Conservation (phyloP, 2,113 vertebrate genomes). For the Gnathonemus echidnorhynchus region DNA sequence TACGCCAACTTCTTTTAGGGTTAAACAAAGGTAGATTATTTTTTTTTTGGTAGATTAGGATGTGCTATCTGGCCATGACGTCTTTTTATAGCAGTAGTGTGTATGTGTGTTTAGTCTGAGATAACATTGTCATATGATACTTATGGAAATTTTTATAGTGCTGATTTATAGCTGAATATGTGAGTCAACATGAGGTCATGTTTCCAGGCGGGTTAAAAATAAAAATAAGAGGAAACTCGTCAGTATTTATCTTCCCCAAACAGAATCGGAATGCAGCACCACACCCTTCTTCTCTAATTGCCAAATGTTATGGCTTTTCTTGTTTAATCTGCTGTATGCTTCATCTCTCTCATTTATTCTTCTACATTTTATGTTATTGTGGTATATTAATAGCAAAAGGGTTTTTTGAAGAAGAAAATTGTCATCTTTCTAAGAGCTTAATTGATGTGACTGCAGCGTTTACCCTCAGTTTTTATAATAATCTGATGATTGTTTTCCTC, state of each 20-base stretch:
- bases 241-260: slow-evolving; percentile 15
- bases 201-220: slow-evolving; percentile 12
- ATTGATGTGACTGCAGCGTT: background rate
- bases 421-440: background rate
- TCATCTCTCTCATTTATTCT: background rate
- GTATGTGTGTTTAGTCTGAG: background rate
- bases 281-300: background rate
- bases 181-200: slow-evolving; percentile 9
- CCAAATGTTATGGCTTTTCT: background rate
- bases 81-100: background rate
- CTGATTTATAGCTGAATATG: slow-evolving; percentile 3
- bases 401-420: background rate
- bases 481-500: background rate
- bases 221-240: slow-evolving; percentile 21
- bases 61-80: background rate
- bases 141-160: background rate
- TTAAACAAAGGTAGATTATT: background rate
- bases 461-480: background rate
- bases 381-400: background rate
- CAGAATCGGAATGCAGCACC: background rate
- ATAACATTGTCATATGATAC: background rate
- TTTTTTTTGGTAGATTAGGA: background rate
- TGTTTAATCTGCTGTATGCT: background rate
- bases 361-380: background rate
- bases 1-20: background rate